Base-by-base conservation (phyloP, 2,797 vertebrate species). In the Gymnopithys bicolor region DNA sequence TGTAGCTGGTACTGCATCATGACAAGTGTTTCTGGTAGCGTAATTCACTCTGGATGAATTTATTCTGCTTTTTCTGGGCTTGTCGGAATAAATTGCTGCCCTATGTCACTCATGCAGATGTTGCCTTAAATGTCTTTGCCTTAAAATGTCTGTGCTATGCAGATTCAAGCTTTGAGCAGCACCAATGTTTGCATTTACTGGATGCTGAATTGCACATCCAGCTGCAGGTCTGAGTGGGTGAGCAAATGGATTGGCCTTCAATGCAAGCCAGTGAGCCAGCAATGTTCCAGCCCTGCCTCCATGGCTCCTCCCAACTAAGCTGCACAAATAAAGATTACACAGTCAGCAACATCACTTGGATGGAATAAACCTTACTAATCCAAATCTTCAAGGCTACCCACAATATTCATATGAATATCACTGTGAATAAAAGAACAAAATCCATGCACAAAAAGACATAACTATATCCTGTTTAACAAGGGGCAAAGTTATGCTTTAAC, bases 351-450 rank as follows among this genome's bases (percentile, higher is more conserved):
- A 4, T 43, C 82, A 73, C 58, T 71, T 63, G 79, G 76, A 71
- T 35, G 32, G 39, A 86, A 92, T 93, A 95, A 92, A 92, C 59
- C 70, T 63, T 41, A 73, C 33, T 93, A 92, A 94, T 87, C 89
- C 76, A 93, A 91, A 92, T 92, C 90, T 94, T 93, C 86, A 70
- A 84, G 92, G 80, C 70, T 73, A 76, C 84, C 48, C 90, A 82
- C 52, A 90, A 90, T 45, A 87, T 12, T 67, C 60, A 49, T 55
- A 35, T 32, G 32, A 92, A 41, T 22, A 68, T 27, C 48, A 56
- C 0, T 82, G 63, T 21, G 77, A 85, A 90, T 59, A 68, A 93
- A 87, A 93, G 27, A 73, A 76, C 22, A 46, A 91, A 88, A 95
- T 87, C 90, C 28, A 0, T 32, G 43, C 67, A 84, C 59, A 89